Evolutionary conservation across 2,113 vertebrate genomes (phyloP), one percentile per base, ranked within the genome.

Genomic region (Talpa occidentalis): DNA sequence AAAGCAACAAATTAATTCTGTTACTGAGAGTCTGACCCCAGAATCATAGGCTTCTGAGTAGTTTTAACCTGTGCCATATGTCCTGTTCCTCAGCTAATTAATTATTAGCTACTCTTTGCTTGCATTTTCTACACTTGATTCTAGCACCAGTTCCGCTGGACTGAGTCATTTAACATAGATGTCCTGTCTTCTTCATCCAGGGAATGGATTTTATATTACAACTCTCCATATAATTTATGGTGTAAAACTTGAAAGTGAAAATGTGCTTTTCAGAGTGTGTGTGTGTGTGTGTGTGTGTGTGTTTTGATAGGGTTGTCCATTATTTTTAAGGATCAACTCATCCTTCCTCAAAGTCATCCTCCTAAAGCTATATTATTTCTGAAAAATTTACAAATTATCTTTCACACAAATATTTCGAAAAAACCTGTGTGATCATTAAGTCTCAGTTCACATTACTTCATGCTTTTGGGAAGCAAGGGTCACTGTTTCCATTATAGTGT

Each of bases 11-110:
- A 97, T 97, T 94, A 97, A 97, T 95, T 47, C 59, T 69, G 76
- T 95, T 97, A 80, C 79, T 62, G 82, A 94, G 96, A 87, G 62
- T 96, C 94, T 95, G 96, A 92, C 66, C 90, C 96, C 95, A 95
- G 88, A 96, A 97, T 88, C 62, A 85, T 85, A 96, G 88, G 85
- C 94, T 97, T 94, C 93, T 0, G n/a, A 96, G 93, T 22, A 95
- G 95, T 96, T 95, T 96, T 95, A 97, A 98, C 97, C 94, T 97
- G 66, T 96, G 93, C 94, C 95, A 84, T 96, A 93, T 96, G 95
- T 74, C 91, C 82, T 69, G 91, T 89, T 88, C 77, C 35, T 80
- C 56, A 72, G 47, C 72, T 94, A 97, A 94, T 95, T 96, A 96
- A 96, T 96, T 95, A 85, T 86, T 69, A 96, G 85, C 70, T 86